Evolutionary conservation across 2,888 invertebrate genomes (phyloP), one percentile per base, ranked within the genome.

Genomic region (Ectemnius continuus): DNA sequence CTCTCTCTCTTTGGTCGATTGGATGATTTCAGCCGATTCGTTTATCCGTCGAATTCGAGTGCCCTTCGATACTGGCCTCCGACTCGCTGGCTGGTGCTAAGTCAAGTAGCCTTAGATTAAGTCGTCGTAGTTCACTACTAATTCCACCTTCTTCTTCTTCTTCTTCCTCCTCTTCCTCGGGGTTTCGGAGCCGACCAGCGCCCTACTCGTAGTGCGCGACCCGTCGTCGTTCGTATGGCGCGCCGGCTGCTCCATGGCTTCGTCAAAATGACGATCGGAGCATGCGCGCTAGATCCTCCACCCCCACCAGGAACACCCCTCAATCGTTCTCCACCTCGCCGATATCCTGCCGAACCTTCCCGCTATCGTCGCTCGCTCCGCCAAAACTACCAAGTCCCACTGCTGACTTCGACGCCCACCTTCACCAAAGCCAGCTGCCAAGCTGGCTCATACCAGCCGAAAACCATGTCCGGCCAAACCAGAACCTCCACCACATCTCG

Each of bases 151-250:
- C 78, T 77, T 83, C 85, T 70, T 76, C 74, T 56, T 76, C 78
- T 77, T 83, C 85, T 70, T 76, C 78, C 72, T 81, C 76, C 67
- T 84, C 76, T 77, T 78, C 81, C 78, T 84, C 79, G 83, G 83
- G 87, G 88, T 88, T 89, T 90, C 89, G 88, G 88, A 89, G 89
- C 89, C 89, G 90, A 89, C 92, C 92, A 91, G 91, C 91, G 92
- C 92, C 92, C 92, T 92, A 92, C 92, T 91, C 90, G 91, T 92
- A 92, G 92, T 92, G 92, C 92, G 91, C 92, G 92, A 92, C 91
- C 88, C 91, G 92, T 92, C 91, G 92, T 93, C 93, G 93, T 93
- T 93, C 93, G 93, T 93, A 92, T 93, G 92, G 91, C 89, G 89
- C 89, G 88, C 88, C 91, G 92, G 92, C 91, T 91, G 91, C 91